phyloP scores from a whole-genome alignment of 1,140 invertebrate genomes.

The Drosophila arawakana region DNA sequence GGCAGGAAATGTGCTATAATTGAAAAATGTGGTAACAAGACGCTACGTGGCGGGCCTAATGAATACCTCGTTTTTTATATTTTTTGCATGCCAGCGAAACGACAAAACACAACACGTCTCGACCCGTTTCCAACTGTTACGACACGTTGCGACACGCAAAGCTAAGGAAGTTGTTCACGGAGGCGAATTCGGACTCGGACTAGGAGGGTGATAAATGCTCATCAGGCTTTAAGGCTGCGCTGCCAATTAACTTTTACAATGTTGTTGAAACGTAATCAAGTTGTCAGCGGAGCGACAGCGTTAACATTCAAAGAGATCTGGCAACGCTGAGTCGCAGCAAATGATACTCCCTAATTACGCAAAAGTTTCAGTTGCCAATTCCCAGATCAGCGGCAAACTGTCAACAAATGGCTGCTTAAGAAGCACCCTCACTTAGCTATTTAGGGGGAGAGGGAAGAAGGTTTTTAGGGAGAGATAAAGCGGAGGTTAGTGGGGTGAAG shows the following conservation, averaged over 20 bases:
- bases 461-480: neutral
- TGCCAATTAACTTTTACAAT: conserved; percentile 82
- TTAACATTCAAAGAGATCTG: conserved; percentile 20
- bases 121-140: conserved; percentile 41
- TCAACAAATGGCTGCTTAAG: conserved; percentile 60
- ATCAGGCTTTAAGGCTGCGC: conserved; percentile 76
- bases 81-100: conserved; percentile 42
- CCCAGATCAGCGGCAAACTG: conserved; percentile 59
- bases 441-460: neutral
- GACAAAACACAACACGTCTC: conserved; percentile 42
- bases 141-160: conserved; percentile 47
- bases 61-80: conserved; percentile 67
- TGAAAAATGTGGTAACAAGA: conserved; percentile 84
- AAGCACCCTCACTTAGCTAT: conserved; percentile 9
- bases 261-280: conserved; percentile 82
- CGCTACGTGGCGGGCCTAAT: conserved; percentile 77
- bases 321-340: conserved; percentile 29
- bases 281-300: conserved; percentile 59
- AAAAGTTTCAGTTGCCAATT: conserved; percentile 64
- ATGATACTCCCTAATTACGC: conserved; percentile 76
- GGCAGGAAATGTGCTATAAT: conserved; percentile 80
- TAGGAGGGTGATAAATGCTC: conserved; percentile 75
- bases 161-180: conserved; percentile 46
- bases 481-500: neutral
- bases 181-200: neutral